Percentiles rank a stretch among this genome's conserved stretches.
Conservation (phyloP, 1,140 invertebrate genomes). For the Drosophila ironensis region DNA sequence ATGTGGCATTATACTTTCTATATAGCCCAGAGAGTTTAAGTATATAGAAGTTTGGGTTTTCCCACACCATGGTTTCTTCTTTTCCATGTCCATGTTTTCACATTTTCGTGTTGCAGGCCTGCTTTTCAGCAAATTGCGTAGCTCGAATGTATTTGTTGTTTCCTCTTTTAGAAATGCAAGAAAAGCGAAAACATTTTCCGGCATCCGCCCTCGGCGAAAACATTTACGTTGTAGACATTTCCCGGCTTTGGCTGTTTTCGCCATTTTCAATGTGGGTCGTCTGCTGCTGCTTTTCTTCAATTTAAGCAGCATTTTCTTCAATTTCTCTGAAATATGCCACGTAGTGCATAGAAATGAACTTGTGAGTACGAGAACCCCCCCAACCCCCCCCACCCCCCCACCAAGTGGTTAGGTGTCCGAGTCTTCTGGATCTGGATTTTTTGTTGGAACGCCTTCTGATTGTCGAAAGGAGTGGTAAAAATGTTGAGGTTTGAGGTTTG, state of each 20-base stretch:
- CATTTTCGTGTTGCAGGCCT: slow-evolving; percentile 40
- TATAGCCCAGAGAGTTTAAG: slow-evolving; percentile 1
- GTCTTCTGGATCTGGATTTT: too few relatives aligned
- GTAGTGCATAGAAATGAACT: slow-evolving; percentile 64
- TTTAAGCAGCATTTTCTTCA: slow-evolving; percentile 30
- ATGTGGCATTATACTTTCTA: slow-evolving; percentile 28
- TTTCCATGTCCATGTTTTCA: not conserved
- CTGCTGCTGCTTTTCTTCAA: slow-evolving; percentile 26
- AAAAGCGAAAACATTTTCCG: slow-evolving; percentile 17
- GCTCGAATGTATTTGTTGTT: slow-evolving; percentile 47
- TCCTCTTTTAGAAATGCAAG: slow-evolving; percentile 34
- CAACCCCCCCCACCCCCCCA: too few relatives aligned
- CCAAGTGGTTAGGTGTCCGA: too few relatives aligned
- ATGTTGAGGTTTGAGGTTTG: slow-evolving; percentile 63
- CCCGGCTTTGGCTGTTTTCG: slow-evolving; percentile 19
- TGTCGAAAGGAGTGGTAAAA: slow-evolving; percentile 20
- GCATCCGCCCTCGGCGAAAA: too few relatives aligned
- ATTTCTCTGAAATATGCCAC: slow-evolving; percentile 18
- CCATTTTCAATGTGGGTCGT: slow-evolving; percentile 64
- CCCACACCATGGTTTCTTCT: not conserved
- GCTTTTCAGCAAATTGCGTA: slow-evolving; percentile 60
- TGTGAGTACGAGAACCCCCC: too few relatives aligned
- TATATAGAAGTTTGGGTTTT: slow-evolving; percentile 35
- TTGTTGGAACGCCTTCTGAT: slow-evolving; percentile 17
- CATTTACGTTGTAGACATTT: too few relatives aligned